Evolutionary conservation across 1,140 invertebrate species (phyloP).

Genomic region (Triops cancriformis): DNA sequence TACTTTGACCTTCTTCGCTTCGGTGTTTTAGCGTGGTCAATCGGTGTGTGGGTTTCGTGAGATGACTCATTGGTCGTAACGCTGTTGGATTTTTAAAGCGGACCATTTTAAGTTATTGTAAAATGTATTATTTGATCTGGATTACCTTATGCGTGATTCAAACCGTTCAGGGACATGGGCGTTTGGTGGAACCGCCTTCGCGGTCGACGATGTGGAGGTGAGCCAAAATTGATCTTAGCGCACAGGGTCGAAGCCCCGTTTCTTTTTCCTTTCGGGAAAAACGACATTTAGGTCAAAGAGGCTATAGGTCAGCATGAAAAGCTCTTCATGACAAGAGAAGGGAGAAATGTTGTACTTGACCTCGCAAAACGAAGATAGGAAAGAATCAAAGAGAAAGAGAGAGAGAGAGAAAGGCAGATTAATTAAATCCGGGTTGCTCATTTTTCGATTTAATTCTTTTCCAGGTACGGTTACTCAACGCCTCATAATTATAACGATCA

Average conservation of each 20-base stretch:
- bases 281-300: neutral
- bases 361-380: neutral
- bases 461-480: constrained; percentile 49
- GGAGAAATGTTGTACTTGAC: neutral
- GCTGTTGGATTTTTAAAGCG: neutral
- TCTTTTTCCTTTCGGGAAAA: neutral
- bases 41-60: neutral
- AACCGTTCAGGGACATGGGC: constrained; percentile 50
- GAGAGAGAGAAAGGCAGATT: neutral
- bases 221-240: constrained; percentile 11
- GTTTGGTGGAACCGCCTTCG: constrained; percentile 74
- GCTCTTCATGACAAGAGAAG: neutral
- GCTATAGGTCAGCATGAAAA: neutral
- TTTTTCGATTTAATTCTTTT: constrained; percentile 24
- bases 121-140: neutral
- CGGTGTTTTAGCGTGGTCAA: neutral
- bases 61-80: neutral
- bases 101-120: neutral
- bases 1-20: too few species aligned
- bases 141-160: neutral
- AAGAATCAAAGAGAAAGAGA: neutral
- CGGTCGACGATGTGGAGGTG: constrained; percentile 67
- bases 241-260: neutral
- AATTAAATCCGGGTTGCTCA: neutral
- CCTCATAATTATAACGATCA: constrained; percentile 75